Evolutionary conservation across 2,113 vertebrate species (phyloP).

Genomic region (Nansenia antarctica): DNA sequence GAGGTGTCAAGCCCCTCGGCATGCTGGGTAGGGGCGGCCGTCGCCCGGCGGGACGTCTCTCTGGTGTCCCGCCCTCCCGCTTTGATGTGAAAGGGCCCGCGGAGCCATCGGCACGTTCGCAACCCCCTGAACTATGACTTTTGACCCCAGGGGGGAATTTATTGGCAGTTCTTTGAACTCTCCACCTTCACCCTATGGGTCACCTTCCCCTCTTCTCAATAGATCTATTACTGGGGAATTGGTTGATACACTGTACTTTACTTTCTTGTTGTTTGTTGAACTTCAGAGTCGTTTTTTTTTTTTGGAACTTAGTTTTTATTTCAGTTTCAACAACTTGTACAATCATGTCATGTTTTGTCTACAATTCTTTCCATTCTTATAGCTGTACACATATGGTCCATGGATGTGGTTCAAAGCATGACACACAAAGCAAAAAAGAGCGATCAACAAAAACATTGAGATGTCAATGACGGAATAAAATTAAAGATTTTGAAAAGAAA

Average conservation of each 20-base stretch:
- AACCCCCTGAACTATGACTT: constrained; percentile 61
- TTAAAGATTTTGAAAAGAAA: too few relatives aligned
- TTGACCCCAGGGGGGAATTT: constrained; percentile 44
- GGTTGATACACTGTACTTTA: not conserved
- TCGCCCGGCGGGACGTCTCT: constrained; percentile 42
- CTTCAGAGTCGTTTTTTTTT: too few relatives aligned
- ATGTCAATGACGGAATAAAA: too few relatives aligned
- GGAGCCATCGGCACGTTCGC: constrained; percentile 41
- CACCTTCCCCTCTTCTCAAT: not conserved
- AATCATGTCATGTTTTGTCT: too few relatives aligned
- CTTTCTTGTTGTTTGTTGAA: not conserved
- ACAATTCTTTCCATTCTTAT: too few relatives aligned
- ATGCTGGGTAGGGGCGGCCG: constrained; percentile 53
- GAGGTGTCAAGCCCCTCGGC: constrained; percentile 46
- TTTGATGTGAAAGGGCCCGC: constrained; percentile 62
- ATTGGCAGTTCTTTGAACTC: constrained; percentile 52
- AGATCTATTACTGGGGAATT: not conserved
- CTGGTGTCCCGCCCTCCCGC: constrained; percentile 35
- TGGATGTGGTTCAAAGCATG: too few relatives aligned
- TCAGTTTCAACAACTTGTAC: too few relatives aligned
- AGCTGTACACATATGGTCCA: too few relatives aligned
- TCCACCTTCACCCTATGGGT: not conserved
- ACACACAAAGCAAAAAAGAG: too few relatives aligned
- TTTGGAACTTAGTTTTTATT: too few relatives aligned
- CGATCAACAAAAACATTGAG: too few relatives aligned